A percentile compares a stretch with the other conserved stretches of the same genome.
These are phyloP conservation scores for Marasmarcha lunaedactyla DNA, from an alignment of 2,888 invertebrate species.

Conservation along the genomic window DNA sequence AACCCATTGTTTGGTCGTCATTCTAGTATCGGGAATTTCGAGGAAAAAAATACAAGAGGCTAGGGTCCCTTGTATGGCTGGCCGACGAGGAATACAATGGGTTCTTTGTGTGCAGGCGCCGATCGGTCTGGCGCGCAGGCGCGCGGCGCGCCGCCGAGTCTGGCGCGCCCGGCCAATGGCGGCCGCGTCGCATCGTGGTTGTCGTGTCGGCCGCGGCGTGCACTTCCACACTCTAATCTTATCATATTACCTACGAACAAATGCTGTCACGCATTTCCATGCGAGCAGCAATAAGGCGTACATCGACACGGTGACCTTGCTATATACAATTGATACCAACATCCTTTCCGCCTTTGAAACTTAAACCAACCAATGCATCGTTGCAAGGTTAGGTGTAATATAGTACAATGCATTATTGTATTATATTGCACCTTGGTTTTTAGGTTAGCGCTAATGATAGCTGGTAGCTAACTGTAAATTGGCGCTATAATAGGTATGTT, in stretches of 20 bases:
- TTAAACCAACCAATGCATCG: too few relatives aligned
- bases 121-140: conserved; percentile 51
- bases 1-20: conserved; percentile 65
- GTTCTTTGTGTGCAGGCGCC: conserved; percentile 65
- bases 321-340: too few relatives aligned
- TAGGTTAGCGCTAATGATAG: too few relatives aligned
- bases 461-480: too few relatives aligned
- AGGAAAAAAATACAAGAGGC: conserved; percentile 42
- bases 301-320: conserved; percentile 14
- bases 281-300: conserved; percentile 7
- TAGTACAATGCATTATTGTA: too few relatives aligned
- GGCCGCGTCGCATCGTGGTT: conserved; percentile 39
- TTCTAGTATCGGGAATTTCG: conserved; percentile 61
- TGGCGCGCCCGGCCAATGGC: conserved; percentile 19
- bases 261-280: conserved; percentile 21
- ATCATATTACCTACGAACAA: background rate
- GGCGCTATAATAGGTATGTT: too few relatives aligned
- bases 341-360: too few relatives aligned
- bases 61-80: conserved; percentile 50
- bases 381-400: too few relatives aligned
- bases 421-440: too few relatives aligned
- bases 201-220: conserved; percentile 2
- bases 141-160: conserved; percentile 35
- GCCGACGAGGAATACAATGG: conserved; percentile 54
- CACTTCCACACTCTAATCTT: background rate